Conservation (phyloP, 2,113 vertebrate species). For the Anarhynchus alexandrinus region DNA sequence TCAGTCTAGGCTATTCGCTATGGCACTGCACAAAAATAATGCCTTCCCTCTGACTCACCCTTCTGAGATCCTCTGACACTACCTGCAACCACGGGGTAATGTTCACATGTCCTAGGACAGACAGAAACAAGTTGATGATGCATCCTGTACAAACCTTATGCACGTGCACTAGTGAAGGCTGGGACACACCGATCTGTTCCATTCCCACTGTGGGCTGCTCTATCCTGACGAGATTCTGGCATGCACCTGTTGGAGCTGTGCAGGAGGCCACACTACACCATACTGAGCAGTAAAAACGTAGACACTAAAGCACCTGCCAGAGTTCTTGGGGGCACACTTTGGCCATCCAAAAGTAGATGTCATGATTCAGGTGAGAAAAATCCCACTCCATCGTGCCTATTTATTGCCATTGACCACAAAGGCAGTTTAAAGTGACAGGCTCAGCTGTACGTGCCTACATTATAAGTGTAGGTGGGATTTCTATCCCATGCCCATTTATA, state of each 20-base stretch:
- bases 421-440: background rate
- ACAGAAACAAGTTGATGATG: background rate
- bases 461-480: background rate
- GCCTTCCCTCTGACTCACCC: background rate
- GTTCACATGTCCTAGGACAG: background rate
- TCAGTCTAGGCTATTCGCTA: background rate
- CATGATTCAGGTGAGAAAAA: background rate
- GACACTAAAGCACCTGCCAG: background rate
- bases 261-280: background rate
- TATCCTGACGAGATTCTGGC: background rate
- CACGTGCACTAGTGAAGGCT: background rate
- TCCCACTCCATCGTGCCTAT: background rate
- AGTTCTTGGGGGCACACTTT: background rate
- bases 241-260: background rate
- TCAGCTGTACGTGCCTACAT: background rate
- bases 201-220: background rate
- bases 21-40: background rate
- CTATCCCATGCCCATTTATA: background rate
- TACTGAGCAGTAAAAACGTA: background rate
- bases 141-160: background rate
- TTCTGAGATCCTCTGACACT: background rate
- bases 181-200: background rate
- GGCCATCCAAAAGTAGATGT: background rate
- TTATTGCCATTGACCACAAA: background rate
- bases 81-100: background rate